These are phyloP conservation scores for Polypterus bichir DNA, from an alignment of 2,113 vertebrate species.

Conservation along the genomic window DNA sequence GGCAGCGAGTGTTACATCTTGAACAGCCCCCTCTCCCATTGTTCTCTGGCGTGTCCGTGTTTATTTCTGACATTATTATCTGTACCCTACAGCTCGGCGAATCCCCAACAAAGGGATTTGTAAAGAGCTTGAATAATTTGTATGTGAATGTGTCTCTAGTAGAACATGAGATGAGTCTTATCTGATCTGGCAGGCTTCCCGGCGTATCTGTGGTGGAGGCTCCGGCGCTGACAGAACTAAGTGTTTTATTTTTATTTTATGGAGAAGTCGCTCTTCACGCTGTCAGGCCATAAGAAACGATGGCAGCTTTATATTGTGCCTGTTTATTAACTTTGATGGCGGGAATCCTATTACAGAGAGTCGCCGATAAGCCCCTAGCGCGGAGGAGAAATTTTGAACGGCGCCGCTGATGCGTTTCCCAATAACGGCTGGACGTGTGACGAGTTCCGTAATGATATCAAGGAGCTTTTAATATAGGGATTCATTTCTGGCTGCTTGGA, in stretches of 20 bases:
- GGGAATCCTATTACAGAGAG: conserved; percentile 16
- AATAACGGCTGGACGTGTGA: no score
- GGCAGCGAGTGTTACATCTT: conserved; percentile 27
- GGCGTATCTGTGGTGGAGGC: conserved; percentile 26
- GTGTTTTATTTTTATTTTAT: conserved; percentile 21
- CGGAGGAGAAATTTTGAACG: no score
- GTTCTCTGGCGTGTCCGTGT: conserved; percentile 23
- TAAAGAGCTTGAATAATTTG: conserved; percentile 35
- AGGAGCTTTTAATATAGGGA: no score
- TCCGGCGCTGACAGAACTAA: conserved; percentile 24
- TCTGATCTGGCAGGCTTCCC: conserved; percentile 43
- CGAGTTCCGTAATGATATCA: no score
- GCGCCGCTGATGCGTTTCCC: no score
- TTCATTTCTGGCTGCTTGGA: no score
- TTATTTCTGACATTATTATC: conserved; percentile 36
- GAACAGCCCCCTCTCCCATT: conserved; percentile 23
- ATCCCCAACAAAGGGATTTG: conserved; percentile 26
- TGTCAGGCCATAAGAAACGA: conserved; percentile 13
- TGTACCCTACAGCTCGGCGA: conserved; percentile 32
- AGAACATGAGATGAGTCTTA: conserved; percentile 31
- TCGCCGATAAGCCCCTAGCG: conserved; percentile 14
- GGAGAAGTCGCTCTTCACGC: conserved; percentile 18
- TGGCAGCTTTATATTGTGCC: conserved; percentile 13
- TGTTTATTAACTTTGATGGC: conserved; percentile 24
- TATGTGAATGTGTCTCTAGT: conserved; percentile 31